phyloP scores from a whole-genome alignment of 2,113 vertebrate species.

The Morphnarchus princeps region DNA sequence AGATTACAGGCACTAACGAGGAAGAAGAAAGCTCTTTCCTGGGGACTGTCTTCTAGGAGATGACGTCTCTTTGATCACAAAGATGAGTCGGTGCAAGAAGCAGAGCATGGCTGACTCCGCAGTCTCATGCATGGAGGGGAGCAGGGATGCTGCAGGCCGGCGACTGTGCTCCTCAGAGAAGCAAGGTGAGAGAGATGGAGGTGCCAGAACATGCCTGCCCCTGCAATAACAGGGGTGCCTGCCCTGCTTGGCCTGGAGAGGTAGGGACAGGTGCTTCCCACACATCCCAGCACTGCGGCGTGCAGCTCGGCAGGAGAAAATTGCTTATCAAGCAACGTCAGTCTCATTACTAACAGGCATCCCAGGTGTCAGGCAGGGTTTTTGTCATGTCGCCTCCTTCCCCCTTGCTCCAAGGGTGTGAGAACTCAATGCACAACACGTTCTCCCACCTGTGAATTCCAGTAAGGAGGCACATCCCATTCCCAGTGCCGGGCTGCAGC shows the following conservation, averaged over 20 bases:
- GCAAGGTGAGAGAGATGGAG: neutral
- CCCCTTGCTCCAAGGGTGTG: neutral
- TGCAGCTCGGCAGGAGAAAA: neutral
- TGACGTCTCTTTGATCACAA: conserved; percentile 46
- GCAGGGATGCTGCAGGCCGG: neutral
- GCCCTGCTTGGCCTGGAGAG: neutral
- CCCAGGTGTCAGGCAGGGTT: fast-evolving
- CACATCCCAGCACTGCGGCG: fast-evolving
- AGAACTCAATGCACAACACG: neutral
- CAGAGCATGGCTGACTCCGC: neutral
- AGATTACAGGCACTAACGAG: neutral
- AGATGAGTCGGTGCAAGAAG: neutral
- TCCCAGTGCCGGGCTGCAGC: neutral
- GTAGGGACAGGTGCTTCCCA: neutral
- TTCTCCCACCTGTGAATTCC: neutral
- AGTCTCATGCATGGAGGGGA: neutral
- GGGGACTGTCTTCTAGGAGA: neutral
- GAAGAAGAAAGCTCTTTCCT: neutral
- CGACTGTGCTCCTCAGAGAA: neutral
- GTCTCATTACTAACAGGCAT: neutral
- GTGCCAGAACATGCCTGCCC: neutral
- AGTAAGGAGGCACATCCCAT: neutral
- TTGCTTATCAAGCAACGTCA: neutral
- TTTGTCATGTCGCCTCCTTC: neutral
- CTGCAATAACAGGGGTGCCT: neutral